Percentiles rank a stretch among this genome's conserved stretches.
Evolutionary conservation across 2,888 invertebrate genomes (phyloP).

Genomic region (Dynastes grantii): DNA sequence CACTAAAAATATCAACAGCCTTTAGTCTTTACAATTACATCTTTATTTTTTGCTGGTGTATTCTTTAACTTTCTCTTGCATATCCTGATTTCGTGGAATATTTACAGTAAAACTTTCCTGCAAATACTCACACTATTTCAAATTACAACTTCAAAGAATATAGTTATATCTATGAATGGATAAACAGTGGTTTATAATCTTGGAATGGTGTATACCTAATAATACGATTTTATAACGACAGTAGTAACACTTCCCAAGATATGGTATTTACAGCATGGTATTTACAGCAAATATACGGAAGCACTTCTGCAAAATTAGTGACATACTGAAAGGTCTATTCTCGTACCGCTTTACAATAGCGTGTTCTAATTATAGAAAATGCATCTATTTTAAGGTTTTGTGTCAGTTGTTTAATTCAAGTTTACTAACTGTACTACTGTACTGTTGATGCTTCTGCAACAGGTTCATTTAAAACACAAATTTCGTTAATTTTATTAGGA

Average conservation of each 20-base stretch:
- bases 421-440: background rate
- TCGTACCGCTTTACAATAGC: conserved; percentile 5
- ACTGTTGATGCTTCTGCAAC: conserved; percentile 8
- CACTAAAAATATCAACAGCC: conserved; percentile 12
- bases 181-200: conserved; percentile 16
- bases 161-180: conserved; percentile 8
- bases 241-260: background rate
- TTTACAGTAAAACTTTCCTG: no score
- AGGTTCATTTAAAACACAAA: conserved; percentile 30
- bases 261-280: background rate
- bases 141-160: conserved; percentile 21
- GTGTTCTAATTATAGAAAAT: conserved; percentile 32
- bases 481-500: background rate
- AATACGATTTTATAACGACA: conserved; percentile 30
- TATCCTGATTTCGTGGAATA: no score
- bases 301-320: conserved; percentile 26
- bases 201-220: conserved; percentile 26
- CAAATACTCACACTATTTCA: background rate
- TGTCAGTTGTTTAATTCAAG: conserved; percentile 34
- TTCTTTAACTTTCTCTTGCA: background rate
- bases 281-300: conserved; percentile 24
- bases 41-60: background rate
- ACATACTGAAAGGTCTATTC: conserved; percentile 15
- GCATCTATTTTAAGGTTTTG: conserved; percentile 38
- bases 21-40: background rate